Base-by-base conservation (phyloP, 2,797 vertebrate genomes). In the Meda fulgida region DNA sequence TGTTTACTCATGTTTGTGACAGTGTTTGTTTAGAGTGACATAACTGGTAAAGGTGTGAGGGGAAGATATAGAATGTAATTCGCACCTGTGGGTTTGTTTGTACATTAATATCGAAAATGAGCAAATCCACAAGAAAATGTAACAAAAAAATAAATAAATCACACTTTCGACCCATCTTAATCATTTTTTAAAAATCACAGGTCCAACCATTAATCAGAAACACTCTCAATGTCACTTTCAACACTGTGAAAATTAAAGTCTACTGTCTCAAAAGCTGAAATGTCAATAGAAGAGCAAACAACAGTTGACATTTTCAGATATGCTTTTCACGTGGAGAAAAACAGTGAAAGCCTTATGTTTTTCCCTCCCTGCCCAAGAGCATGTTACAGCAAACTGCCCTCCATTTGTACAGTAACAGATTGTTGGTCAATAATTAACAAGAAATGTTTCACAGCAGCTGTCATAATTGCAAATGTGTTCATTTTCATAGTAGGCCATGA, bases 401-500 rank as follows among this genome's bases (percentile, higher is more conserved):
- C 31, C 78, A 87, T 85, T 88, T 80, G 83, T 75, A 72, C 72
- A 73, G 82, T 21, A 91, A 89, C 94, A 93, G 92, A 92, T 92
- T 94, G 92, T 51, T 87, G 77, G 89, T 95, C 85, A 95, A 95
- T 95, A 88, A 95, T 94, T 95, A 88, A 95, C 88, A 86, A 90
- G 90, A 88, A 89, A 89, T 78, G 76, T 70, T 53, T 77, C n/a
- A 48, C n/a, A 78, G 82, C 69, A 87, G 81, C 86, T 72, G 51
- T 81, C 90, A 85, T 90, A 86, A 92, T 89, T 84, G 31, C 82
- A 79, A 85, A 89, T 1, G 14, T n/a, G 53, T 72, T 26, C 18
- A 85, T 36, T 60, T 38, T 31, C 66, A n/a, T 43, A 58, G 58
- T 43, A 58, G 58, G 83, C 26, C 73, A 79, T 38, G 29, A 66